Evolutionary conservation across 2,113 vertebrate genomes (phyloP).

Genomic region (Oryzias javanicus): DNA sequence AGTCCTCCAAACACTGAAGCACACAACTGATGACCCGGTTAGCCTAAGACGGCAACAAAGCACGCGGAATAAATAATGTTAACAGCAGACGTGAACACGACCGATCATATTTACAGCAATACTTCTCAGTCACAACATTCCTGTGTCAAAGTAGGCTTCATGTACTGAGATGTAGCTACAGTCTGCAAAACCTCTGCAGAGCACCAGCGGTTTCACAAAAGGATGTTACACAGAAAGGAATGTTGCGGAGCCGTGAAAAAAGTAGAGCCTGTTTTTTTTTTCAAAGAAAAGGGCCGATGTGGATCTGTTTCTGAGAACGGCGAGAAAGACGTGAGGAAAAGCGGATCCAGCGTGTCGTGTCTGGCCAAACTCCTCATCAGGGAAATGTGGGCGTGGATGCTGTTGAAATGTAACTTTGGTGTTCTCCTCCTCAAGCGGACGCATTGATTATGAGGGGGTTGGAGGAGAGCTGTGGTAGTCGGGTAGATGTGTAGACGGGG

Average conservation of each 20-base stretch:
- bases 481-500: background rate
- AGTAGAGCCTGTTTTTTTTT: slow-evolving; percentile 27
- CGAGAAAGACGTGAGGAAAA: slow-evolving; percentile 15
- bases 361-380: slow-evolving; percentile 28
- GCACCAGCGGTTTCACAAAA: slow-evolving; percentile 17
- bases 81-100: slow-evolving; percentile 20
- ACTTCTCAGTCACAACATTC: slow-evolving; percentile 48
- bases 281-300: background rate
- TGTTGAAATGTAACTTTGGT: slow-evolving; percentile 27
- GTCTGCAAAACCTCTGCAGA: slow-evolving; percentile 12
- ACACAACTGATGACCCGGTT: slow-evolving; percentile 20
- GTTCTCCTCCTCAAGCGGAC: slow-evolving; percentile 16
- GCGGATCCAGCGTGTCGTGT: slow-evolving; percentile 44
- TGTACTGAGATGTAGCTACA: slow-evolving; percentile 3
- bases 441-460: slow-evolving; percentile 31
- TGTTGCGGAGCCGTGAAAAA: slow-evolving; percentile 41
- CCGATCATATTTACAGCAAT: slow-evolving; percentile 62
- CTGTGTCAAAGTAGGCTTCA: slow-evolving; percentile 30
- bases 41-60: slow-evolving; percentile 11
- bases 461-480: slow-evolving; percentile 1
- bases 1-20: slow-evolving; percentile 61
- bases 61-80: slow-evolving; percentile 37
- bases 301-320: slow-evolving; percentile 41
- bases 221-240: slow-evolving; percentile 22
- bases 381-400: slow-evolving; percentile 16